Base-by-base conservation (phyloP, 2,797 vertebrate genomes). In the Acipenser transmontanus region DNA sequence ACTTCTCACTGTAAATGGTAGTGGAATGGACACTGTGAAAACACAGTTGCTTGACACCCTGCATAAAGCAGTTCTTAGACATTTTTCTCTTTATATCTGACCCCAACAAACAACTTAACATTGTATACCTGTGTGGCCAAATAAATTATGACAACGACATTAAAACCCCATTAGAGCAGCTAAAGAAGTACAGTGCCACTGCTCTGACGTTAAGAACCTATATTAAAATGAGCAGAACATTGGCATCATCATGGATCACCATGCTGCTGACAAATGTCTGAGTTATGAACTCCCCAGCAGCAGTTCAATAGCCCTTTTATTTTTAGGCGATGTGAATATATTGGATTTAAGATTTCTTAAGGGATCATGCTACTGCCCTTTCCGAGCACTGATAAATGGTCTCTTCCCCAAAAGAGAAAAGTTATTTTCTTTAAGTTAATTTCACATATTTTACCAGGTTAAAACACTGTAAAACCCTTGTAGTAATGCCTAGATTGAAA, bases 111-210 rank as follows among this genome's bases (percentile, higher is more conserved):
- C 76, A 71, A 81, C 81, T 76, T 61, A 71, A 73, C 77, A 73
- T 83, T 34, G 1, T 34, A 34, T 34, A 78, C 82, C 84, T 76
- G 51, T 64, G 82, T 81, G 80, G 77, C 82, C 72, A 20, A 11
- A 7, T 52, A 14, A 66, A 76, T 88, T 87, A 89, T 87, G 87
- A 85, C 78, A 82, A 82, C 82, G 84, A 85, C 85, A 89, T 89
- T 90, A 88, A 89, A 90, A 90, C 86, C 87, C 82, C 86, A 90
- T 90, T 88, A 89, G 81, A 77, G 81, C 80, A 78, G 75, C 73
- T 73, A 86, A 87, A 80, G 83, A 87, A 88, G 88, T 88, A 87
- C 81, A 78, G 76, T 71, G 74, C 69, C 50, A 61, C 77, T 83
- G 84, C 84, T 87, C 84, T 85, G 84, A 85, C 71, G 68, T 73